Evolutionary conservation across 2,113 vertebrate species (phyloP), one percentile per base, ranked within the genome.

Genomic region (Phrynocephalus versicolor): DNA sequence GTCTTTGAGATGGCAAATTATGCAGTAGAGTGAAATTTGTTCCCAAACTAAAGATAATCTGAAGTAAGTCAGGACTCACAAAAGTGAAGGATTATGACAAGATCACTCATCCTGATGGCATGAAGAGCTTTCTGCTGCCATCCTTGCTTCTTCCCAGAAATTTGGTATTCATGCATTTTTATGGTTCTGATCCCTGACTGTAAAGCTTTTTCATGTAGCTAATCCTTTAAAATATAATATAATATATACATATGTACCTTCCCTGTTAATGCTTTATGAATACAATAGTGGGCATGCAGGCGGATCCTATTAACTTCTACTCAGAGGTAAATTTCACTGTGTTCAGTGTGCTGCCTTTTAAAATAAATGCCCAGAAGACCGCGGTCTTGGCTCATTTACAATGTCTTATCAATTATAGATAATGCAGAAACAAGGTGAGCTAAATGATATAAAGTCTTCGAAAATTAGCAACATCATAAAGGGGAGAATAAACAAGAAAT

Each of bases 1-100:
- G 41, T 81, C 84, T 86, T 86, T 86, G 27, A 86, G 70, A 86
- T 73, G 69, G 65, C 41, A 86, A 55, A 74, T 74, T 55, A 74
- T 81, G n/a, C 70, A 81, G 60, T n/a, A 81, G 23, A 78, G 33
- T 65, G 70, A 81, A 81, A 81, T 86, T 80, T 65, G 39, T 86
- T 81, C 23, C 69, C 39, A 65, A 81, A 64, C 69, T 73, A 37
- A 41, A 73, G 77, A 35, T 85, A 80, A 76, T 83, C 60, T 84
- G 30, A 73, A 80, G 77, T 72, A 80, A 81, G 39, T 65, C 60
- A 30, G 41, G 15, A 81, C n/a, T 79, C n/a, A 86, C n/a, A 80
- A 15, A 23, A 65, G 16, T 37, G 71, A 75, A 85, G 58, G 77
- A 74, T 80, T 85, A 74, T 74, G 69, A 79, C 84, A 58, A 80